Percentiles rank a stretch among this genome's conserved stretches.
Evolutionary conservation across 92 coral and sea anemone genomes (phyloP).

Genomic region (Porites cylindrica): DNA sequence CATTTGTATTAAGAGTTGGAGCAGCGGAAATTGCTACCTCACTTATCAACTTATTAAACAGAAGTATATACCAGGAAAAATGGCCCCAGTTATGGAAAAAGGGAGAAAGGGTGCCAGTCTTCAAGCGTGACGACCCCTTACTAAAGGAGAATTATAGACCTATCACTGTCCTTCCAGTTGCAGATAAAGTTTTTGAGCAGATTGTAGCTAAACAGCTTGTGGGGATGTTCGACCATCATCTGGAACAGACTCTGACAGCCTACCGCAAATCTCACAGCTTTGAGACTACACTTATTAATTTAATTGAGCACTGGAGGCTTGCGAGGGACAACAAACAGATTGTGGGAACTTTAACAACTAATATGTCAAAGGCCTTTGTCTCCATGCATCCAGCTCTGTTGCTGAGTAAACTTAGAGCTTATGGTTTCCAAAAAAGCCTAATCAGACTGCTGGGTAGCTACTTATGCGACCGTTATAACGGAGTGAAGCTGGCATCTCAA

Average conservation of each 20-base stretch:
- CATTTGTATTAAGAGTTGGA: too few species aligned
- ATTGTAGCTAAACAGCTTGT: slow-evolving; percentile 39
- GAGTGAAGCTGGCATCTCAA: slow-evolving; percentile 12
- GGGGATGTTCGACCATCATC: not conserved
- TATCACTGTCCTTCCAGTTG: not conserved
- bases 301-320: not conserved
- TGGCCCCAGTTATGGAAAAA: slow-evolving; percentile 57
- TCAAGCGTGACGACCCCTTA: slow-evolving; percentile 24
- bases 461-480: not conserved
- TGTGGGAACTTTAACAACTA: not conserved
- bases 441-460: not conserved
- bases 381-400: not conserved
- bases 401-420: not conserved
- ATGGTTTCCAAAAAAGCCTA: not conserved
- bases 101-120: slow-evolving; percentile 57
- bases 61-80: not conserved
- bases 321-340: slow-evolving; percentile 16
- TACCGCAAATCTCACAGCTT: slow-evolving; percentile 3
- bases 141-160: slow-evolving; percentile 46
- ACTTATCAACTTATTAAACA: too few species aligned
- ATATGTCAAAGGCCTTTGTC: slow-evolving; percentile 12
- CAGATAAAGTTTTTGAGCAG: slow-evolving; percentile 43
- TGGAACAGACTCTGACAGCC: not conserved
- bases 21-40: too few species aligned
- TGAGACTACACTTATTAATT: not conserved